Base-by-base conservation (phyloP, 2,888 invertebrate genomes). In the Drosophila histrio region DNA sequence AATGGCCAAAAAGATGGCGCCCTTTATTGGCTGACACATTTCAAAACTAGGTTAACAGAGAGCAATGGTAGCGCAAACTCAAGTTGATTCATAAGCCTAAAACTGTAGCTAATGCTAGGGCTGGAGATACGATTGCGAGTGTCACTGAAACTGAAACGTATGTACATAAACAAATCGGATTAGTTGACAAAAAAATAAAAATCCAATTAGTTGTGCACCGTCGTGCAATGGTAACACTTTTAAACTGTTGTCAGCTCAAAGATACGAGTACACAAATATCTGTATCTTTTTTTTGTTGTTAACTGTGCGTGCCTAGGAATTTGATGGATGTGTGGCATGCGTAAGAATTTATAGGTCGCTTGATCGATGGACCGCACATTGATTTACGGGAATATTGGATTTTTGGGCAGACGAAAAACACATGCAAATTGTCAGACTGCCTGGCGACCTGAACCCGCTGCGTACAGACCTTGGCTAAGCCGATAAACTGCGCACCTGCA, bases 321-420 rank as follows among this genome's bases (percentile, higher is more conserved):
- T 86, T 83, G 82, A 83, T 83, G 82, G 89, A 83, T 83, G 87
- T 88, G 86, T 82, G 87, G 87, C 87, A 88, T 84, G 87, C 89
- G 82, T 74, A 84, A 72, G 87, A 88, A 83, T 83, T 86, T 76
- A 70, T 87, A 66, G 72, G 32, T 38, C 30, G 63, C 58, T 74
- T 82, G 82, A 88, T 88, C 82, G 89, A 88, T 82, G 85, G 72
- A 54, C 68, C 61, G 60, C 61, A 76, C 63, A 59, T 43, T 83
- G 88, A 81, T 86, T 86, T 83, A 83, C 77, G 57, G 11, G 46
- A 39, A 30, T 13, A 44, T 17, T 22, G 19, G 2, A 17, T 13
- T n/a, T n/a, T 19, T 9, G 34, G 15, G 13, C 22, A 38, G 43
- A 57, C 54, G 19, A 24, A 22, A 41, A 19, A 59, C 57, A 64